Base-by-base conservation (phyloP, 2,797 vertebrate genomes). In the Crenuchus spilurus region DNA sequence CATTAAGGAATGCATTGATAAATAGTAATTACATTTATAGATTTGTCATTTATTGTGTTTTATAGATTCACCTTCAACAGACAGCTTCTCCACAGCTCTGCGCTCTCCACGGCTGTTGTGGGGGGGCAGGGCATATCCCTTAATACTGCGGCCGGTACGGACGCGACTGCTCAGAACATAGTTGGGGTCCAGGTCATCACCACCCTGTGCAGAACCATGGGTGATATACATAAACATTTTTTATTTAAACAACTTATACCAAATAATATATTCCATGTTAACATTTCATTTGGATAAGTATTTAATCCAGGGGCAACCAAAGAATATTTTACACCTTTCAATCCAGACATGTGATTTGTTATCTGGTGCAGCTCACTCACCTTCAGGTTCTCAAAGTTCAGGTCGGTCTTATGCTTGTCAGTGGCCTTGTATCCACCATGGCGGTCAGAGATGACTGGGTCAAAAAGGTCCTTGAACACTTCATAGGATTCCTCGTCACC, bases 321-420 rank as follows among this genome's bases (percentile, higher is more conserved):
- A n/a, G n/a, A n/a, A n/a, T n/a, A n/a, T n/a, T n/a, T n/a, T n/a
- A n/a, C n/a, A n/a, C n/a, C n/a, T n/a, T n/a, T n/a, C n/a, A n/a
- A n/a, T n/a, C n/a, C n/a, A n/a, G n/a, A n/a, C n/a, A n/a, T n/a
- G n/a, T n/a, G n/a, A n/a, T n/a, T n/a, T n/a, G 1, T 24, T 13
- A 51, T 51, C 2, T 51, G 2, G 24, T 28, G n/a, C 13, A 16
- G 6, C 51, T 24, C 5, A 54, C 13, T 61, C 0, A 92, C 94
- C 93, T 94, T 98, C 88, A 98, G 92, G 90, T 98, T 98, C 90
- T 94, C 94, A 0, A 93, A 94, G 94, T 98, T 98, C 84, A 98
- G 89, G 89, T 98, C 96, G 0, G 96, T 98, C 92, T 92, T 94
- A 89, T 98, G 96, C 87, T 95, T 96, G 94, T 97, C 96, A 0